phyloP scores from a whole-genome alignment of 2,113 vertebrate genomes.

The Sterrhoptilus dennistouni region DNA sequence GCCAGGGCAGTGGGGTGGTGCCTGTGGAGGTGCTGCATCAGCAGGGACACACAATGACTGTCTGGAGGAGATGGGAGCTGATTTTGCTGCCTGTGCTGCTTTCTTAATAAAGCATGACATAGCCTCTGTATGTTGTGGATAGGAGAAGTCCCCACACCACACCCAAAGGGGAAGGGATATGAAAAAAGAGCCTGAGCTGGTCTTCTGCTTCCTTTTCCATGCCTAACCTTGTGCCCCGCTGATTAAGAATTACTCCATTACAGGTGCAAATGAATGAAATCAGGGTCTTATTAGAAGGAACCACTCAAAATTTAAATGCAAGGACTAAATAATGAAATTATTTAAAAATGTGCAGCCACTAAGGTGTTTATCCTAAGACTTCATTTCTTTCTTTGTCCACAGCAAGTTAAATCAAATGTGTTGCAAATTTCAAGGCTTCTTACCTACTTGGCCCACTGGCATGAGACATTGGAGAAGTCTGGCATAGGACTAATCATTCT shows the following conservation, averaged over 20 bases:
- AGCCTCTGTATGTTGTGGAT: accelerated
- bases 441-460: not conserved
- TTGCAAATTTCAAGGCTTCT: not conserved
- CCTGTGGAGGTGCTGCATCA: not conserved
- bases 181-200: not conserved
- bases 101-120: not conserved
- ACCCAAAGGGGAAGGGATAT: not conserved
- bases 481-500: not conserved
- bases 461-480: not conserved
- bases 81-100: not conserved
- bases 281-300: not conserved
- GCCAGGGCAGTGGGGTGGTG: not conserved
- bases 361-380: not conserved
- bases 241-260: not conserved
- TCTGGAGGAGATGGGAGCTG: not conserved
- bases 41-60: not conserved
- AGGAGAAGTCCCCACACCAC: accelerated
- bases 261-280: not conserved
- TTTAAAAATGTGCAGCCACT: not conserved
- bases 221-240: not conserved
- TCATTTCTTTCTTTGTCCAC: not conserved
- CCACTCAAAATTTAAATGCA: not conserved
- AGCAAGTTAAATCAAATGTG: not conserved
- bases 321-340: not conserved
- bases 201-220: not conserved